Base-by-base conservation (phyloP, 2,113 vertebrate genomes). In the Micromys minutus region DNA sequence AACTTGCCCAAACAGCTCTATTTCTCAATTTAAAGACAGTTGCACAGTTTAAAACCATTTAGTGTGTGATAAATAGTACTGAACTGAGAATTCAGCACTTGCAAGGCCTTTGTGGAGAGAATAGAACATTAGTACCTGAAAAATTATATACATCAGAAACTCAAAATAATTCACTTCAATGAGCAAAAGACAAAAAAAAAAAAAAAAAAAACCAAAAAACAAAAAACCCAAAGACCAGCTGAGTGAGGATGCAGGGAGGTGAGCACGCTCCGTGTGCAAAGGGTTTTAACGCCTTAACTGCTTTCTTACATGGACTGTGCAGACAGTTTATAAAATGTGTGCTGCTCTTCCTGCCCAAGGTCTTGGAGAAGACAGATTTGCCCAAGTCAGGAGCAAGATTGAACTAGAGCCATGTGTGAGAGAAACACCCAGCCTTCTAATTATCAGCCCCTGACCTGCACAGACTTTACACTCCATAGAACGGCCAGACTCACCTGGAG, bases 21-120 rank as follows among this genome's bases (percentile, higher is more conserved):
- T 97, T 98, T 97, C 97, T 98, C 95, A 94, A 76, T 95, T 93
- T 24, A 31, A 67, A 97, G n/a, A 95, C 91, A 90, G 29, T 55
- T 95, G 69, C 95, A 65, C 39, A 16, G 65, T 94, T 97, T 89
- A 87, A 97, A 97, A 90, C 91, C 76, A 93, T 90, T 98, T 95
- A 80, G 67, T 61, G 1, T 96, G 98, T 98, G 95, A 97, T 97
- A 96, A 96, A 97, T 97, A 55, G 26, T 85, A 71, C 96, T 97
- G 98, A 96, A 92, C 86, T 92, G 81, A 94, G 39, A n/a, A 80
- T 71, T 94, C 80, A 90, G 86, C 67, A 76, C 83, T 94, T 67
- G 61, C 69, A 91, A 92, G 91, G 83, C 83, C 91, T 95, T 96
- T 94, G 93, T 72, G 4, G 85, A 57, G 95, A 97, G 94, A 87